Conservation (phyloP, 2,797 vertebrate genomes). For the Onychomys arenicola region DNA sequence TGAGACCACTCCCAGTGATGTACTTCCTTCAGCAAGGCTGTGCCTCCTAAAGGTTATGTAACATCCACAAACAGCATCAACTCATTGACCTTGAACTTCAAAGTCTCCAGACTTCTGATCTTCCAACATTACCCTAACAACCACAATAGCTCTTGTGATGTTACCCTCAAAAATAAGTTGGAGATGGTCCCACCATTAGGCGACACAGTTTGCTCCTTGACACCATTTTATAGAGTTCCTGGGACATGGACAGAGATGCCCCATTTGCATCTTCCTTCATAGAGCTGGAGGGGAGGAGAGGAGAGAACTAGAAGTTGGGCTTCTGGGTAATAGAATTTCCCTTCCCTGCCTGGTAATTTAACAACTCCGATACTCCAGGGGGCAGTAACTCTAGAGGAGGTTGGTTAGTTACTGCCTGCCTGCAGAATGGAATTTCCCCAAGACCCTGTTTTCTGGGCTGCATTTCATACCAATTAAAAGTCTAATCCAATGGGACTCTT, state of each 20-base stretch:
- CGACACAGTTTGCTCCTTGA: not conserved
- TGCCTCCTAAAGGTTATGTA: not conserved
- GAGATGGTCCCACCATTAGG: not conserved
- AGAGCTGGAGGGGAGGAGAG: not conserved
- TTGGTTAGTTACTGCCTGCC: slow-evolving; percentile 87
- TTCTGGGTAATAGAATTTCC: slow-evolving; percentile 67
- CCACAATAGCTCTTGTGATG: not conserved
- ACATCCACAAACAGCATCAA: not conserved
- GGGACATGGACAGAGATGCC: not conserved
- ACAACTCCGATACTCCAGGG: slow-evolving; percentile 81
- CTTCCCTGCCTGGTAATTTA: slow-evolving; percentile 80
- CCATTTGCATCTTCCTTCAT: slow-evolving; percentile 12
- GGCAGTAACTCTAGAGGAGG: slow-evolving; percentile 84
- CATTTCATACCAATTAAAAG: slow-evolving; percentile 86
- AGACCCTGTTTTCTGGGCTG: slow-evolving; percentile 82
- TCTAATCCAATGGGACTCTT: slow-evolving; percentile 85
- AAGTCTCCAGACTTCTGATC: not conserved
- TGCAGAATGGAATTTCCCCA: slow-evolving; percentile 83
- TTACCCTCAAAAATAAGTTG: not conserved
- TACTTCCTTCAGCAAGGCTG: not conserved
- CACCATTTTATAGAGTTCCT: not conserved
- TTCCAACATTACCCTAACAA: not conserved
- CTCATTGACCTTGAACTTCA: not conserved
- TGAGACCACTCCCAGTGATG: not conserved
- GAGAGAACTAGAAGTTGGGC: slow-evolving; percentile 19